Conservation (phyloP, 2,797 vertebrate species). For the Argentina silus region DNA sequence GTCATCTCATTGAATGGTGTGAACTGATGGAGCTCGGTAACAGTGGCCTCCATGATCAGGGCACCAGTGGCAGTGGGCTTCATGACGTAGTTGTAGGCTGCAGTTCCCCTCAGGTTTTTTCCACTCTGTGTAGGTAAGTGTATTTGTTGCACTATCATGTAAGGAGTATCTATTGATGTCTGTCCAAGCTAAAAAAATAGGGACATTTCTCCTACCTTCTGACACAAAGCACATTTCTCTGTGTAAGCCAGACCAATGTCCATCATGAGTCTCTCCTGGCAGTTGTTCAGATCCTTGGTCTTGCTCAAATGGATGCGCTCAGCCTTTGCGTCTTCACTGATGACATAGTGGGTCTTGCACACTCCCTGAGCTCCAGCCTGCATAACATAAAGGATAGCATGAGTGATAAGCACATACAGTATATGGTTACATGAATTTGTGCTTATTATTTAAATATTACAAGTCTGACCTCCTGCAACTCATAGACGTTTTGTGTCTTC, state of each 20-base stretch:
- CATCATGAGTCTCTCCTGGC: conserved; percentile 65
- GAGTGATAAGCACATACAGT: background rate
- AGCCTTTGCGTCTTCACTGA: conserved; percentile 63
- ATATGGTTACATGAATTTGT: background rate
- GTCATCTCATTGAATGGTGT: conserved; percentile 72
- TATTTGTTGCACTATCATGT: background rate
- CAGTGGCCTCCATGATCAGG: conserved; percentile 66
- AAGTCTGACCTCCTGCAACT: conserved; percentile 72
- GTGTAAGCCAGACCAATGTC: conserved; percentile 71
- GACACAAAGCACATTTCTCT: conserved; percentile 55
- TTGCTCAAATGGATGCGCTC: conserved; percentile 71
- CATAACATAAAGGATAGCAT: conserved; percentile 17
- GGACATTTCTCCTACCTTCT: conserved; percentile 72
- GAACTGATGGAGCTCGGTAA: conserved; percentile 76
- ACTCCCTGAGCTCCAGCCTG: conserved; percentile 76
- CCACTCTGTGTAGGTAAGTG: conserved; percentile 65
- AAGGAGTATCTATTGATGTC: background rate
- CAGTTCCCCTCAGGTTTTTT: conserved; percentile 69
- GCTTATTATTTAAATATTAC: background rate
- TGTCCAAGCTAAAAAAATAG: background rate
- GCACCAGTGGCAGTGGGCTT: conserved; percentile 61
- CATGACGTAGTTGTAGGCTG: conserved; percentile 75
- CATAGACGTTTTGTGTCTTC: conserved; percentile 71
- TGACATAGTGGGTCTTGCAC: conserved; percentile 75
- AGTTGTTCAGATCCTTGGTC: conserved; percentile 78